Conservation (phyloP, 2,797 vertebrate genomes). For the Coregonus sp. region DNA sequence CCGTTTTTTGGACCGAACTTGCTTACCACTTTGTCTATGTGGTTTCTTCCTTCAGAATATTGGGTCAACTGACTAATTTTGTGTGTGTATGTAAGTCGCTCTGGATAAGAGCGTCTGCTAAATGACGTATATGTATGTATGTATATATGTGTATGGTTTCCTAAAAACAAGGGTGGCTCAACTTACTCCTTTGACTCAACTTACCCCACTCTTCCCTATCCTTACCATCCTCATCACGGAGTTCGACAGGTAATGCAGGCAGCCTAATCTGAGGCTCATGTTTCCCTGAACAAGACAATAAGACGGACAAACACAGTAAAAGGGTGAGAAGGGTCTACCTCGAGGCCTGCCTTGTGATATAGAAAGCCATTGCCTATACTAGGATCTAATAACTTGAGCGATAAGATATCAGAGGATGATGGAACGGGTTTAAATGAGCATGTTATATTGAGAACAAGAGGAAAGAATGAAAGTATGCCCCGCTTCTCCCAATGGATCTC, state of each 20-base stretch:
- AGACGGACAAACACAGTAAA: background rate
- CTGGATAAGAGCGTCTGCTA: too few relatives aligned
- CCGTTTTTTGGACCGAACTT: too few relatives aligned
- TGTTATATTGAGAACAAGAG: background rate
- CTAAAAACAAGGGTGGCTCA: too few relatives aligned
- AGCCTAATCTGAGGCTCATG: background rate
- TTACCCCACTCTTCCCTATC: too few relatives aligned
- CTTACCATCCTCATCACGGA: background rate
- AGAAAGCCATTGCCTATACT: background rate
- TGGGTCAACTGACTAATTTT: too few relatives aligned
- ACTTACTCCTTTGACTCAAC: too few relatives aligned
- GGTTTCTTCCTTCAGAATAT: too few relatives aligned
- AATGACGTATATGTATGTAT: too few relatives aligned
- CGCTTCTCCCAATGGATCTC: background rate
- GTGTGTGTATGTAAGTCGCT: too few relatives aligned
- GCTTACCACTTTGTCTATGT: too few relatives aligned
- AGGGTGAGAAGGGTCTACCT: background rate
- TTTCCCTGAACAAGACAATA: constrained; percentile 12
- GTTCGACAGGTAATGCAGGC: background rate
- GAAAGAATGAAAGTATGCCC: background rate
- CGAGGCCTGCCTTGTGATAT: background rate
- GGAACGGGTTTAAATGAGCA: background rate
- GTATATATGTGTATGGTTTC: too few relatives aligned
- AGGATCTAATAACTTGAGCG: background rate
- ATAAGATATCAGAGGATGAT: background rate